These are phyloP conservation scores for Drosophila prosaltans DNA, from an alignment of 1,140 invertebrate species.

Conservation along the genomic window DNA sequence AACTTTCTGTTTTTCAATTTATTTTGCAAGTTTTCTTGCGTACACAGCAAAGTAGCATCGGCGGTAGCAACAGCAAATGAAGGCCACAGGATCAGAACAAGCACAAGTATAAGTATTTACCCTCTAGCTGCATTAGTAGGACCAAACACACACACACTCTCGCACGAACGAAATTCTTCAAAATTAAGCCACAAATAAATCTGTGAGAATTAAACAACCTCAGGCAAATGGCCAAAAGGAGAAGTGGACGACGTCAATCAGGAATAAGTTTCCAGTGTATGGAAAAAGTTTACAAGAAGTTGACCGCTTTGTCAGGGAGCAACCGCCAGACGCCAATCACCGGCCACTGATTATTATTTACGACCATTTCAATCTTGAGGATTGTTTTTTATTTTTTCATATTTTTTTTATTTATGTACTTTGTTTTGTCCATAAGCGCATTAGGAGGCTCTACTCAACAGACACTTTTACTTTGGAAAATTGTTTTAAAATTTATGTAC, in stretches of 20 bases:
- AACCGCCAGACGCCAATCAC: conserved; percentile 13
- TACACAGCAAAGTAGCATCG: conserved; percentile 23
- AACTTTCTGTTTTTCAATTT: conserved; percentile 78
- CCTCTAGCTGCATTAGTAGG: conserved; percentile 30
- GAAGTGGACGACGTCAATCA: conserved; percentile 51
- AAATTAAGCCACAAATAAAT: conserved; percentile 78
- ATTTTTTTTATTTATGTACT: conserved; percentile 10
- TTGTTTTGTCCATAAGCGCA: conserved; percentile 53
- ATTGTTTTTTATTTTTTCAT: conserved; percentile 23
- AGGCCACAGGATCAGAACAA: not conserved
- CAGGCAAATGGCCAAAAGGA: not conserved
- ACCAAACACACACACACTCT: not conserved
- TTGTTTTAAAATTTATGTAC: conserved; percentile 67
- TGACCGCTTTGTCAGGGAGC: conserved; percentile 32
- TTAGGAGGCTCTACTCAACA: conserved; percentile 18
- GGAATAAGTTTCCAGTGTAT: conserved; percentile 50
- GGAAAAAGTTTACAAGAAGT: conserved; percentile 28
- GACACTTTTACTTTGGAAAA: conserved; percentile 44
- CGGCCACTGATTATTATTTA: conserved; percentile 72
- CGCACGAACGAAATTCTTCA: not conserved
- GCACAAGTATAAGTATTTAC: conserved; percentile 6
- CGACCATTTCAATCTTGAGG: conserved; percentile 68
- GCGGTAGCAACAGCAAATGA: not conserved
- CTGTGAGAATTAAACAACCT: conserved; percentile 57
- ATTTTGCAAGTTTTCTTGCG: conserved; percentile 59